A percentile compares a stretch with the other conserved stretches of the same genome.
These are phyloP conservation scores for Zosterops borbonicus DNA, from an alignment of 2,113 vertebrate species.

Conservation along the genomic window DNA sequence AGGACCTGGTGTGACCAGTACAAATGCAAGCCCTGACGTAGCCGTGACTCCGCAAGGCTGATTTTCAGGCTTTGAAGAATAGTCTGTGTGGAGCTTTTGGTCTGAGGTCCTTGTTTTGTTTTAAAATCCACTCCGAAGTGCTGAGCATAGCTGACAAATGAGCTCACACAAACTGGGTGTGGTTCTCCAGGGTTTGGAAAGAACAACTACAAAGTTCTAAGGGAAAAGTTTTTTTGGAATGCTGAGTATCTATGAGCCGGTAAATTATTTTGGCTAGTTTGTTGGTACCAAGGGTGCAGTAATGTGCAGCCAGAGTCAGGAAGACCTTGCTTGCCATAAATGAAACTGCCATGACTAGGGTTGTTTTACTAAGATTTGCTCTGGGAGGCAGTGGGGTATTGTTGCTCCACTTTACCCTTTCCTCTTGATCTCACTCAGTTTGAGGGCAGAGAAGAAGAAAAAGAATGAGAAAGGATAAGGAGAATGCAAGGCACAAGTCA, in stretches of 20 bases:
- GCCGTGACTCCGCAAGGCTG: rapidly evolving
- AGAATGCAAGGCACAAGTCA: neutral
- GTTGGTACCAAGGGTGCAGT: neutral
- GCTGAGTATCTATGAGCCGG: neutral
- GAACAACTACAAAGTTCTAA: neutral
- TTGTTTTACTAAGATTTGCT: neutral
- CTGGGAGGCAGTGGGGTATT: neutral
- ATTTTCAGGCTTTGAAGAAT: neutral
- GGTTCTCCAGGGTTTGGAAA: neutral
- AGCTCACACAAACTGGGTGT: neutral
- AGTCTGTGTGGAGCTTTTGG: neutral
- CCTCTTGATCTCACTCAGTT: neutral
- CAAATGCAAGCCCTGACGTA: neutral
- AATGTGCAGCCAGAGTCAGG: neutral
- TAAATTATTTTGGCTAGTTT: slow-evolving; percentile 11
- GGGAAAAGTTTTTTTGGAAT: neutral
- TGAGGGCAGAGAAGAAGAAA: neutral
- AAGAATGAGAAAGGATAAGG: neutral
- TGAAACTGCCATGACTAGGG: neutral
- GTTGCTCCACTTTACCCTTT: neutral
- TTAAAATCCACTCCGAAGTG: neutral
- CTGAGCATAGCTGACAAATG: neutral
- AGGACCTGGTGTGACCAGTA: neutral
- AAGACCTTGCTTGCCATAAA: slow-evolving; percentile 3
- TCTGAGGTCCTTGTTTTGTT: neutral